These are phyloP conservation scores for Camponotus pennsylvanicus DNA, from an alignment of 1,140 invertebrate genomes.

Conservation along the genomic window DNA sequence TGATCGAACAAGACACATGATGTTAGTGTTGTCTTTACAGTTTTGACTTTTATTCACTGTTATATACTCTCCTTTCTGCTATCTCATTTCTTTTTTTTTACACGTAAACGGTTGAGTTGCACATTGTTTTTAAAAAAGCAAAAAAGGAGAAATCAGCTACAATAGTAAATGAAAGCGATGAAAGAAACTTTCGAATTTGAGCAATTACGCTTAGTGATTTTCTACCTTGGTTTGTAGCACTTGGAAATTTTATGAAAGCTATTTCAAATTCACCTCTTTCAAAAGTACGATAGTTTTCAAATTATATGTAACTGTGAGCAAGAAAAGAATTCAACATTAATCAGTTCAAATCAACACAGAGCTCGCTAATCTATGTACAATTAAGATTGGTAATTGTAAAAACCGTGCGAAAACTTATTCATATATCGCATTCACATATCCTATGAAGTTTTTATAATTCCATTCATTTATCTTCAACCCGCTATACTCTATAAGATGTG, in stretches of 20 bases:
- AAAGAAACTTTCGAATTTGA: conserved; percentile 11
- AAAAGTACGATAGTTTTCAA: conserved; percentile 13
- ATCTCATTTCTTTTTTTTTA: no score
- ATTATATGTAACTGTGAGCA: conserved; percentile 17
- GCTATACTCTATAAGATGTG: neutral
- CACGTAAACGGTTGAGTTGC: no score
- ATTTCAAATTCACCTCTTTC: neutral
- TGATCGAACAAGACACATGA: no score
- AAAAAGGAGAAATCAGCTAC: neutral
- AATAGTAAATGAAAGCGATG: neutral
- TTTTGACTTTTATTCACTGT: no score
- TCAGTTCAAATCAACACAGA: neutral
- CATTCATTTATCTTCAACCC: neutral
- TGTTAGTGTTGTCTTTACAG: no score
- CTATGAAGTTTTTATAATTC: neutral
- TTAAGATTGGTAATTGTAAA: conserved; percentile 7
- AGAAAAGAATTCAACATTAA: conserved; percentile 30
- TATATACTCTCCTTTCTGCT: no score
- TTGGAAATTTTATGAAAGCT: neutral
- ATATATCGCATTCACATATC: neutral
- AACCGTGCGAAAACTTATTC: conserved; percentile 11
- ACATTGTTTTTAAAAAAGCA: neutral
- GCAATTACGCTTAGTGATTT: neutral
- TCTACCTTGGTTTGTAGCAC: neutral
- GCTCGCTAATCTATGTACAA: neutral